A percentile compares a stretch with the other conserved stretches of the same genome.
Conservation (phyloP, 1,140 invertebrate genomes). For the Lepidurus apus region DNA sequence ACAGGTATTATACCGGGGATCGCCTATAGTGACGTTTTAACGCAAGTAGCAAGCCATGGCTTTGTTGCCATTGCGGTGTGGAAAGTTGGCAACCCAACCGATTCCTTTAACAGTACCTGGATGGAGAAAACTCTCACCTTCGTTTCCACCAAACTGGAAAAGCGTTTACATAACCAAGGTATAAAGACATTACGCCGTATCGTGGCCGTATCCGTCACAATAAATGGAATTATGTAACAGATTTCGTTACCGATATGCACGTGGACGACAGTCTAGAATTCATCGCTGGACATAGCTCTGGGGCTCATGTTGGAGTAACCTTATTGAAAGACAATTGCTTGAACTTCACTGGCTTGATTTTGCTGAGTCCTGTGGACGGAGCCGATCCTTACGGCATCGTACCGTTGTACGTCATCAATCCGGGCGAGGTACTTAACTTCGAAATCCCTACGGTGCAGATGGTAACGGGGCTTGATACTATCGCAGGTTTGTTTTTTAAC, state of each 20-base stretch:
- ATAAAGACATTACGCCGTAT: background rate
- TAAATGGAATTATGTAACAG: background rate
- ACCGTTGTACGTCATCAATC: conserved; percentile 38
- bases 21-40: conserved; percentile 23
- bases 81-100: conserved; percentile 29
- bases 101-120: conserved; percentile 26
- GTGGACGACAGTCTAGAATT: conserved; percentile 24
- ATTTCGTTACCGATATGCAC: conserved; percentile 26
- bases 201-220: background rate
- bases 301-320: conserved; percentile 30
- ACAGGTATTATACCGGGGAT: conserved; percentile 27
- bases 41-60: conserved; percentile 28
- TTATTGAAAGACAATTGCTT: conserved; percentile 23
- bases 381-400: conserved; percentile 36
- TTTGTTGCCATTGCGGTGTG: conserved; percentile 30
- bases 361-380: conserved; percentile 40
- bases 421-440: conserved; percentile 39
- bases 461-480: conserved; percentile 36
- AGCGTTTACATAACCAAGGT: conserved; percentile 28
- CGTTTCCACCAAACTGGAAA: conserved; percentile 31
- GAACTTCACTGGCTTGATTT: conserved; percentile 30
- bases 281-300: conserved; percentile 30
- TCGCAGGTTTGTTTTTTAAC: conserved; percentile 30
- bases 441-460: conserved; percentile 38
- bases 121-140: conserved; percentile 30